Evolutionary conservation across 2,113 vertebrate genomes (phyloP), one percentile per base, ranked within the genome.

Genomic region (Rhynchomys soricoides): DNA sequence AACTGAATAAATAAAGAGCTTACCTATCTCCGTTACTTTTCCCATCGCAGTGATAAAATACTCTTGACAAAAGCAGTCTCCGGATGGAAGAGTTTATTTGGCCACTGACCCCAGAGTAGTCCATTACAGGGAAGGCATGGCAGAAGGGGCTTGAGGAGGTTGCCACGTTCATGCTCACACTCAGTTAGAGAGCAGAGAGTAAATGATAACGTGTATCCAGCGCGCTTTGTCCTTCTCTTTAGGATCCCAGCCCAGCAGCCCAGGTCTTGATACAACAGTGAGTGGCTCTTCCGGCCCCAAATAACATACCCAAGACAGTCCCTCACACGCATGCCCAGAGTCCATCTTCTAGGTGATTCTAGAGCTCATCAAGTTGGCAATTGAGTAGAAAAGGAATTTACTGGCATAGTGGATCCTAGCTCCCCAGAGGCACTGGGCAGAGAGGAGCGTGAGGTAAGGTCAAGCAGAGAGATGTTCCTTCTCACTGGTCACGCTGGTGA

Each of bases 371-470:
- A 45, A 86, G 13, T 62, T 5, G 15, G 57, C 15, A 40, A 26
- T 10, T 40, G 57, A 19, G 37, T 17, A 9, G 79, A 48, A 37
- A 77, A 50, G 64, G 31, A 64, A 34, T 11, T 57, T 15, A 0
- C 26, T 2, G 2, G 40, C 29, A 59, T 40, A 57, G 66, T 13
- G 43, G 55, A 15, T 37, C 55, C 37, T 0, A 19, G 22, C 5
- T 71, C 81, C 85, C 40, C 4, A 43, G 52, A 86, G 86, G 70
- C 89, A 17, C 89, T 24, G 4, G 29, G 31, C 77, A 29, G 66
- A 70, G 66, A 40, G 48, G 59, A 57, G 22, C 19, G 8, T 0
- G 1, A 26, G 29, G 75, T 2, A 3, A 24, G 9, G 0, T 50
- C 52, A 5, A 64, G 19, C 45, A n/a, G 29, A 79, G 52, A 43